These are phyloP conservation scores for Acipenser oxyrinchus DNA, from an alignment of 2,797 vertebrate genomes.

Conservation along the genomic window DNA sequence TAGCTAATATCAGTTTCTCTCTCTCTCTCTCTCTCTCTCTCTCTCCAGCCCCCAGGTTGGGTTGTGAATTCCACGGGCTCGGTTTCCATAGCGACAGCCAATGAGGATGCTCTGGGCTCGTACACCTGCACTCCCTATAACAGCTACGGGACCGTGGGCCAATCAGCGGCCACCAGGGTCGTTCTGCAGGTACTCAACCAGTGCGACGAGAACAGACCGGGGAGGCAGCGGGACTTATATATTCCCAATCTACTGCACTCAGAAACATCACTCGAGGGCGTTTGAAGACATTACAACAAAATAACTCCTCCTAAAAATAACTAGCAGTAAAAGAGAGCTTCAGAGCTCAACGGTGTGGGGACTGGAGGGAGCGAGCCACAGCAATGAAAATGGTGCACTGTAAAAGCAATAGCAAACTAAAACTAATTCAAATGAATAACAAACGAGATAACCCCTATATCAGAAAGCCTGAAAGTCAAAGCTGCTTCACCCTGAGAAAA, in stretches of 20 bases:
- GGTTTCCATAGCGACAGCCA: conserved; percentile 51
- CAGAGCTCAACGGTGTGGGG: no score
- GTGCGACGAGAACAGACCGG: not conserved
- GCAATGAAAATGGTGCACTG: no score
- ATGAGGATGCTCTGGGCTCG: conserved; percentile 62
- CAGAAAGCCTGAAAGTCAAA: conserved; percentile 9
- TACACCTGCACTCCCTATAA: conserved; percentile 64
- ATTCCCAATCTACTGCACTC: no score
- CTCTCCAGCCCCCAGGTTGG: conserved; percentile 58
- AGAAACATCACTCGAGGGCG: no score
- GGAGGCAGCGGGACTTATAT: not conserved
- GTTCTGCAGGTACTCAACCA: conserved; percentile 55
- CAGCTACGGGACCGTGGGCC: conserved; percentile 52
- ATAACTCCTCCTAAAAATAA: no score
- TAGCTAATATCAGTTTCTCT: no score
- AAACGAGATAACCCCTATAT: no score
- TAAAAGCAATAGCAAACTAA: no score
- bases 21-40: conserved; percentile 6
- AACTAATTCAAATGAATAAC: no score
- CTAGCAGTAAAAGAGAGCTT: no score
- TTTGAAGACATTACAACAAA: no score
- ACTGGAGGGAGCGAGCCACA: not conserved
- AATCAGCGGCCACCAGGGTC: conserved; percentile 45
- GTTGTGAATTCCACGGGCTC: conserved; percentile 53
- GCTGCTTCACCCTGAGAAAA: conserved; percentile 23